Percentiles rank a stretch among this genome's conserved stretches.
These are phyloP conservation scores for Coregonus ussuriensis DNA, from an alignment of 2,797 vertebrate genomes.

Conservation along the genomic window DNA sequence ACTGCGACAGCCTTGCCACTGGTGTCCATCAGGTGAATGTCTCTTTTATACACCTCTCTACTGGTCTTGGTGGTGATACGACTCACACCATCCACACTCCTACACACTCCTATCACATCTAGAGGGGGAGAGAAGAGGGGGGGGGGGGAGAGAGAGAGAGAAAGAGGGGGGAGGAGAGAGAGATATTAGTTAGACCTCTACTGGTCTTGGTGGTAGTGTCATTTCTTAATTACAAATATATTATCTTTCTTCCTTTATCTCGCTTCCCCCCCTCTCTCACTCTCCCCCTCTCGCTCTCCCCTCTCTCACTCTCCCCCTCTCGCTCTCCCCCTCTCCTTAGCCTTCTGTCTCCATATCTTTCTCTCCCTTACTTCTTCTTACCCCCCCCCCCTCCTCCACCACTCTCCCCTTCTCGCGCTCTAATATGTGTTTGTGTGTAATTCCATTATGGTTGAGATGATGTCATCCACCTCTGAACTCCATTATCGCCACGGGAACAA, in stretches of 20 bases:
- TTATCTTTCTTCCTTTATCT: conserved; percentile 27
- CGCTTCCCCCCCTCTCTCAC: conserved; percentile 1
- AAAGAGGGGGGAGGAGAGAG: neutral
- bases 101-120: conserved; percentile 93
- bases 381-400: neutral
- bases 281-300: neutral
- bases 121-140: conserved; percentile 25
- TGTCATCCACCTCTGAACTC: conserved; percentile 76
- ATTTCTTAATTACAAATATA: neutral
- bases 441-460: conserved; percentile 76
- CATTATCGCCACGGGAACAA: conserved; percentile 74
- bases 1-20: conserved; percentile 84
- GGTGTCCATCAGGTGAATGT: conserved; percentile 83
- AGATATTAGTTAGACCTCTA: conserved; percentile 8
- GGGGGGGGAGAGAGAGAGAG: conserved; percentile 14
- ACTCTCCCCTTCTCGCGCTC: neutral
- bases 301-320: neutral
- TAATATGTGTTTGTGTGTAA: conserved; percentile 46
- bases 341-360: conserved; percentile 14
- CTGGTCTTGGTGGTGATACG: conserved; percentile 82
- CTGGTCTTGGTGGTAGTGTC: too few relatives aligned
- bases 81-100: conserved; percentile 81
- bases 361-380: neutral
- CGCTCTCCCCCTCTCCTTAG: neutral
- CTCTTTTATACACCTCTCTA: conserved; percentile 88